These are phyloP conservation scores for Brenthis hecate DNA, from an alignment of 2,888 invertebrate genomes.

Conservation along the genomic window DNA sequence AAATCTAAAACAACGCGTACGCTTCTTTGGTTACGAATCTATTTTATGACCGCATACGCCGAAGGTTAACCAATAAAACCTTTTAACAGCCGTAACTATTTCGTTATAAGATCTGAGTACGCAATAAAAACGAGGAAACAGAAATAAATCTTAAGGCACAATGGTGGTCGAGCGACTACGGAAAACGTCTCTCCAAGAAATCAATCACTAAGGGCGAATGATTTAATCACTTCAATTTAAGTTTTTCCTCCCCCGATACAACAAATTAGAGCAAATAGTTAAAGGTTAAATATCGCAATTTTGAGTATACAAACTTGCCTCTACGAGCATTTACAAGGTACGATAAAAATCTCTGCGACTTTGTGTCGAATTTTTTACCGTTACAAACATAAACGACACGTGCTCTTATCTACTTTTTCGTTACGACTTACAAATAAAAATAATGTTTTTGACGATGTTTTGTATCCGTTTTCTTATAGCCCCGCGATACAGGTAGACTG, in stretches of 20 bases:
- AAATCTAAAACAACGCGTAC: slow-evolving; percentile 75
- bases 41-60: slow-evolving; percentile 79
- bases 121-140: slow-evolving; percentile 79
- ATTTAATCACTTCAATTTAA: slow-evolving; percentile 75
- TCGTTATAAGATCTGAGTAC: slow-evolving; percentile 80
- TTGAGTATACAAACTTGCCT: slow-evolving; percentile 66
- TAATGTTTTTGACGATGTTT: slow-evolving; percentile 59
- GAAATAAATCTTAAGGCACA: slow-evolving; percentile 77
- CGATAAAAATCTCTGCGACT: slow-evolving; percentile 73
- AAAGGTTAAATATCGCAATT: slow-evolving; percentile 68
- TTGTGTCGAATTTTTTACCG: slow-evolving; percentile 56
- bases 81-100: slow-evolving; percentile 82
- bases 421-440: slow-evolving; percentile 65
- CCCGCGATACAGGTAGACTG: slow-evolving; percentile 48
- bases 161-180: slow-evolving; percentile 53
- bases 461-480: slow-evolving; percentile 54
- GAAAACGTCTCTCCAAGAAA: slow-evolving; percentile 55
- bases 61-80: slow-evolving; percentile 82
- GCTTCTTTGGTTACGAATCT: slow-evolving; percentile 78
- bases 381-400: slow-evolving; percentile 71
- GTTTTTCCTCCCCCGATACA: slow-evolving; percentile 67
- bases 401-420: slow-evolving; percentile 68
- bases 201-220: slow-evolving; percentile 66
- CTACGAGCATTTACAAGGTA: slow-evolving; percentile 62
- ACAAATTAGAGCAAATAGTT: slow-evolving; percentile 74